Evolutionary conservation across 1,140 invertebrate genomes (phyloP).

Genomic region (Tribolium castaneum): DNA sequence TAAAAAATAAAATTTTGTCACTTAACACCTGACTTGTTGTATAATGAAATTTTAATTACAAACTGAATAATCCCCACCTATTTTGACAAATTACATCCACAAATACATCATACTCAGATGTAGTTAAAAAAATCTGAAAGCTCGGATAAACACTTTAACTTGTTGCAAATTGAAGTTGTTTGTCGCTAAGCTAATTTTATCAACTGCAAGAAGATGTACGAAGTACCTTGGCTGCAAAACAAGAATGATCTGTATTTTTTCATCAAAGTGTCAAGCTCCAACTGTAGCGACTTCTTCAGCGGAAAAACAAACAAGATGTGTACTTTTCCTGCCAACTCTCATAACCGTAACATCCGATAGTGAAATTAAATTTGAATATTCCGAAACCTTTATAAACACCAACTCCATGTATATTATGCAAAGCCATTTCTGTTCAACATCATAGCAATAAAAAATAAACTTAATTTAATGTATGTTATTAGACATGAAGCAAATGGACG

Average conservation of each 20-base stretch:
- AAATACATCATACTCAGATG: not conserved
- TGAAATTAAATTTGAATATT: slow-evolving; percentile 7
- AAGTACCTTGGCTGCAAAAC: not conserved
- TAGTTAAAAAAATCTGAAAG: not conserved
- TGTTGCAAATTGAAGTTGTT: not conserved
- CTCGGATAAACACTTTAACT: slow-evolving; percentile 2
- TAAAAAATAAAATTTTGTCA: not conserved
- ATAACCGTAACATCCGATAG: slow-evolving; percentile 4
- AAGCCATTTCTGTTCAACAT: slow-evolving; percentile 24
- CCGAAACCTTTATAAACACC: not conserved
- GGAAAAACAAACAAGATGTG: not conserved
- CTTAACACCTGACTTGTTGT: not conserved
- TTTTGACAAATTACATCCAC: not conserved
- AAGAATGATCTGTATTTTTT: not conserved
- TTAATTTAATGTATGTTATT: slow-evolving; percentile 25
- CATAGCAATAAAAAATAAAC: slow-evolving; percentile 27
- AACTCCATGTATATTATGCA: slow-evolving; percentile 3
- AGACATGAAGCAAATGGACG: slow-evolving; percentile 22
- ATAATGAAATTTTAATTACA: not conserved
- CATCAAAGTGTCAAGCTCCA: not conserved
- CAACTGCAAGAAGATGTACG: not conserved
- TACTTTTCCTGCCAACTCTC: slow-evolving; percentile 5
- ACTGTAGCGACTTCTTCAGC: not conserved
- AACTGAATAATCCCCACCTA: not conserved
- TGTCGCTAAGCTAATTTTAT: not conserved